Evolutionary conservation across 2,797 vertebrate genomes (phyloP).

Genomic region (Pseudomugil tenellus): DNA sequence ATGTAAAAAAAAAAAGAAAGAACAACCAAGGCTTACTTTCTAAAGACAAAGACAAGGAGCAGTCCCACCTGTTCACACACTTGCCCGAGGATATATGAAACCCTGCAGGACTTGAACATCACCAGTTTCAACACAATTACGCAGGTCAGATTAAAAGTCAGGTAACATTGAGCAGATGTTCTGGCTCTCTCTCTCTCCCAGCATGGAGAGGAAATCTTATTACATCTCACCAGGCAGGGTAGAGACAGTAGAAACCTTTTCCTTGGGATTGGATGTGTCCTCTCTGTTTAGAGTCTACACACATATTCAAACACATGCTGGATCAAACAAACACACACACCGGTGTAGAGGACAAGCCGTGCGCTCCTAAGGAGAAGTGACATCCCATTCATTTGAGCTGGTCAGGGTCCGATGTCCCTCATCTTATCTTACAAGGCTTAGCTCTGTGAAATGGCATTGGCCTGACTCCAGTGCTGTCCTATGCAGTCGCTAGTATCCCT

Average conservation of each 20-base stretch:
- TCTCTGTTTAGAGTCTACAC: conserved; percentile 69
- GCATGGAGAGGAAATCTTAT: conserved; percentile 54
- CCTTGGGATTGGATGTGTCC: conserved; percentile 75
- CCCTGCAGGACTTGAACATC: conserved; percentile 50
- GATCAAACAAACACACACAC: conserved; percentile 26
- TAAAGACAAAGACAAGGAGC: conserved; percentile 15
- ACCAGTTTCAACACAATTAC: conserved; percentile 68
- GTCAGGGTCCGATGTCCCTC: conserved; percentile 78
- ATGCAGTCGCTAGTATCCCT: conserved; percentile 51
- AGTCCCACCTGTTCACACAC: conserved; percentile 45
- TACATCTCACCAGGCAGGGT: conserved; percentile 56
- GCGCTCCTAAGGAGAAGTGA: conserved; percentile 78
- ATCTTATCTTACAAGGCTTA: conserved; percentile 80
- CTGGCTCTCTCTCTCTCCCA: conserved; percentile 36
- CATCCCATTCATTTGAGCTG: conserved; percentile 82
- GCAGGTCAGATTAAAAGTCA: conserved; percentile 71
- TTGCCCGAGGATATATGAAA: conserved; percentile 45
- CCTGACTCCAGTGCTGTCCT: conserved; percentile 68
- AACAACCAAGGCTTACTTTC: conserved; percentile 10
- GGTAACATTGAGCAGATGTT: conserved; percentile 68
- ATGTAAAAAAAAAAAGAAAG: conserved; percentile 22
- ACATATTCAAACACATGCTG: conserved; percentile 30
- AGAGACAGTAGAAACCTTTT: conserved; percentile 57
- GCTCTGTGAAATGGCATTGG: conserved; percentile 78
- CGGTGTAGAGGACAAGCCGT: conserved; percentile 55